Base-by-base conservation (phyloP, 2,888 invertebrate genomes). In the Drosophila barbarae region DNA sequence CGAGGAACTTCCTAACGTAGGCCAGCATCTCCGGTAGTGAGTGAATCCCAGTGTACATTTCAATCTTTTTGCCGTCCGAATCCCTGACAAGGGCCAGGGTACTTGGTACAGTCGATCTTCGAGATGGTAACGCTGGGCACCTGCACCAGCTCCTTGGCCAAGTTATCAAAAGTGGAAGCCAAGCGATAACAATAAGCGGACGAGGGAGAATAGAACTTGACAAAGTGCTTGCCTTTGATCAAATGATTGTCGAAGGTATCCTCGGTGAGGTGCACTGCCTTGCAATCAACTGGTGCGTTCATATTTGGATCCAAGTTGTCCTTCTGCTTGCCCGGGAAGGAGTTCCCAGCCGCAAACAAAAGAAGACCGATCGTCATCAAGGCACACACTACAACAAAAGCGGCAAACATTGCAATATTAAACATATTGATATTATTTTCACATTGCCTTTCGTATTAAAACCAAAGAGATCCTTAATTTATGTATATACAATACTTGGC, bases 171-270 rank as follows among this genome's bases (percentile, higher is more conserved):
- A 0, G 92, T 92, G 12, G 96, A 95, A 0, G 96, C 95, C 77
- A 97, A 89, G 87, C 92, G 93, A 93, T 96, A 95, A 80, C 96
- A 97, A 82, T 95, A 95, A 57, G 94, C 92, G 88, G 97, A 97
- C 97, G 97, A 97, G 0, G 97, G 96, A 1, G 95, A 95, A 90
- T 94, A 97, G 89, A 97, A 97, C 90, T 97, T 96, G 5, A 98
- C 91, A 87, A 98, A 97, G 88, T 96, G 95, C 80, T 94, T 93
- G 47, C 96, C 96, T 41, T 87, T 91, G 2, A 92, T 91, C 0
- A 95, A 90, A 86, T 93, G 93, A 77, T 93, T 92, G 70, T 93
- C 93, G 85, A 95, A 95, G 69, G 92, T 94, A 23, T 94, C 92
- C 76, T 95, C 95, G 38, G 92, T 94, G 23, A 96, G 38, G 12